Conservation (phyloP, 2,888 invertebrate genomes). For the Andrena bucephala region DNA sequence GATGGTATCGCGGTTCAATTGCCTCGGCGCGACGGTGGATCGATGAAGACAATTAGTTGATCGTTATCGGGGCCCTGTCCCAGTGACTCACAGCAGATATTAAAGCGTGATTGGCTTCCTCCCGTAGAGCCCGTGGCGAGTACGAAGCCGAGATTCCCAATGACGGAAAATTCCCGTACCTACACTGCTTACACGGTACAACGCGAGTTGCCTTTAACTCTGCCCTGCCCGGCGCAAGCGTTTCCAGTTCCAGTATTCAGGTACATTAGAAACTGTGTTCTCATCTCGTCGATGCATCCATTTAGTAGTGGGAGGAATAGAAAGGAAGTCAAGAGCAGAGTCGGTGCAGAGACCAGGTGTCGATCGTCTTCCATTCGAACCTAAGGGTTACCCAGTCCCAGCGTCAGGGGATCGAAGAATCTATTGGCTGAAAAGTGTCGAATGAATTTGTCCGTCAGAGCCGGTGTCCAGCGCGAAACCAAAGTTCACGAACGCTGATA, state of each 20-base stretch:
- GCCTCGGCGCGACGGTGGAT: slow-evolving; percentile 5
- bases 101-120: slow-evolving; percentile 24
- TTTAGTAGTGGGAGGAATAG: not conserved
- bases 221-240: slow-evolving; percentile 92
- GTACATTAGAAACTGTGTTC: slow-evolving; percentile 57
- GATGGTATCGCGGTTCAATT: slow-evolving; percentile 24
- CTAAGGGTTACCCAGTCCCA: slow-evolving; percentile 62
- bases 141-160: slow-evolving; percentile 82
- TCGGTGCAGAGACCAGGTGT: not conserved
- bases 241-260: slow-evolving; percentile 85
- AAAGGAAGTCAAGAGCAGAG: not conserved
- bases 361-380: slow-evolving; percentile 2
- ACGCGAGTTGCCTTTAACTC: slow-evolving; percentile 85
- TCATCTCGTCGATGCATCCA: not conserved
- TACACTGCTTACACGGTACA: slow-evolving; percentile 76
- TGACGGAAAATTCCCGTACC: slow-evolving; percentile 83
- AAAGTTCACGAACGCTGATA: slow-evolving; percentile 88
- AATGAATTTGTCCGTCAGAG: slow-evolving; percentile 84
- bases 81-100: slow-evolving; percentile 21
- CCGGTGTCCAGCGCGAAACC: slow-evolving; percentile 90
- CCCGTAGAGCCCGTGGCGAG: slow-evolving; percentile 84
- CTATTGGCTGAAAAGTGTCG: not conserved
- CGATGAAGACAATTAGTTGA: slow-evolving; percentile 3
- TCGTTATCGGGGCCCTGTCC: slow-evolving; percentile 44
- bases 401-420: slow-evolving; percentile 32